These are phyloP conservation scores for Notospermus geniculatus DNA, from an alignment of 1,140 invertebrate species.

Conservation along the genomic window DNA sequence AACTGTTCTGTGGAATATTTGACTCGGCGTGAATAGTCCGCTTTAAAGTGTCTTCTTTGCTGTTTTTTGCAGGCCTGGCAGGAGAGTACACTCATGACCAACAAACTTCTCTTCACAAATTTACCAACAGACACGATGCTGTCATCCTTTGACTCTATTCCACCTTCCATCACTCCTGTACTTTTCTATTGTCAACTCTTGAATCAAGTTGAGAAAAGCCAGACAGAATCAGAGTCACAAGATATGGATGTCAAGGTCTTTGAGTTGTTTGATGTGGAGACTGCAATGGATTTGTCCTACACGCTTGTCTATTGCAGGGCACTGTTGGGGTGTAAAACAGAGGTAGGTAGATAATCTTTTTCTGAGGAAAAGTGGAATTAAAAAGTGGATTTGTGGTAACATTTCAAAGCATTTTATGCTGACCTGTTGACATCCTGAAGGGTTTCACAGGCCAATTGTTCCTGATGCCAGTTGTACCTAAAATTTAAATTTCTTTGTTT, in stretches of 20 bases:
- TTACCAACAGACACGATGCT: slow-evolving; percentile 1
- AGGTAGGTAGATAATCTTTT: neutral
- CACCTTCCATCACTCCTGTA: neutral
- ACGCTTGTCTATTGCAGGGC: neutral
- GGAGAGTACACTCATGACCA: neutral
- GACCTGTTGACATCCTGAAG: too few relatives aligned
- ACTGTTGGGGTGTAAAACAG: slow-evolving; percentile 1
- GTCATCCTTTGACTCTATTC: neutral
- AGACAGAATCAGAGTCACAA: neutral
- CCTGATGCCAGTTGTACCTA: too few relatives aligned
- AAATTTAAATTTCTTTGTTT: too few relatives aligned
- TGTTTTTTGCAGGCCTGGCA: too few relatives aligned
- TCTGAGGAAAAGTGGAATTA: too few relatives aligned
- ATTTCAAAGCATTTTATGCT: too few relatives aligned
- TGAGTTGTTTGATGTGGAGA: too few relatives aligned
- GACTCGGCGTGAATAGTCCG: too few relatives aligned
- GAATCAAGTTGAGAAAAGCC: neutral
- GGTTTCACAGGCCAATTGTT: too few relatives aligned
- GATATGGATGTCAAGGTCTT: neutral
- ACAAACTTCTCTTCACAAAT: slow-evolving; percentile 4
- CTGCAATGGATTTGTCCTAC: neutral
- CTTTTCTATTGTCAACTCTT: neutral
- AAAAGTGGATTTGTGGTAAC: too few relatives aligned
- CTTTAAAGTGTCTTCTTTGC: too few relatives aligned
- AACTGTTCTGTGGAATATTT: too few relatives aligned